These are phyloP conservation scores for Dendrocopos noguchii DNA, from an alignment of 2,113 vertebrate species.

Conservation along the genomic window DNA sequence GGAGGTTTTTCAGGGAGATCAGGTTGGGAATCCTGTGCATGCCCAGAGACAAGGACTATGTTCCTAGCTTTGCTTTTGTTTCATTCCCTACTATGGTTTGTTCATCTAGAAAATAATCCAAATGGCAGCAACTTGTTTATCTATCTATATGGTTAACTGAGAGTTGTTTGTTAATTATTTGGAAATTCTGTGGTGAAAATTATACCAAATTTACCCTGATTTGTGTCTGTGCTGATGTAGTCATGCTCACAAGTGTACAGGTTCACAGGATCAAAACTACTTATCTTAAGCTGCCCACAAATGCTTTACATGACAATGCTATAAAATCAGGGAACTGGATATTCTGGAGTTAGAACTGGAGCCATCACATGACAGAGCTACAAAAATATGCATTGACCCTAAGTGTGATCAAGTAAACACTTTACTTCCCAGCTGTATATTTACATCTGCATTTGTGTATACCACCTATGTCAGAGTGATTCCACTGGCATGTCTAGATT, in stretches of 20 bases:
- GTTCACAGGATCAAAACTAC: background rate
- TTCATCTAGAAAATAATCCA: background rate
- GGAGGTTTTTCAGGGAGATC: background rate
- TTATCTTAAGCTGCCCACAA: background rate
- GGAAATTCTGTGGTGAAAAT: background rate
- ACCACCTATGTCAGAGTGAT: background rate
- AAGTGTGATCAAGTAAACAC: background rate
- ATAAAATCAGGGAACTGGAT: conserved; percentile 19
- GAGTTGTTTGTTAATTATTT: background rate
- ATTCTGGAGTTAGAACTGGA: background rate
- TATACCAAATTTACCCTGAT: background rate
- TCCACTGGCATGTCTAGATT: background rate
- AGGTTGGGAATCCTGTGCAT: background rate
- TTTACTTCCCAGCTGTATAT: background rate
- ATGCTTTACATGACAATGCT: background rate
- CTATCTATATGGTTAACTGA: background rate
- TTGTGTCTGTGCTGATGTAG: background rate
- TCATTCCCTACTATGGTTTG: fast-evolving
- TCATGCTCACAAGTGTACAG: background rate
- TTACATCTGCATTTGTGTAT: background rate
- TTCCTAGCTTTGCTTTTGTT: background rate
- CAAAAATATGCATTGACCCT: background rate
- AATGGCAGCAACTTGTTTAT: background rate
- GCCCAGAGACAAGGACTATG: background rate
- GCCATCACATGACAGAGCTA: background rate